Evolutionary conservation across 2,888 invertebrate species (phyloP), one percentile per base, ranked within the genome.

Genomic region (Eucriotettix oculatus): DNA sequence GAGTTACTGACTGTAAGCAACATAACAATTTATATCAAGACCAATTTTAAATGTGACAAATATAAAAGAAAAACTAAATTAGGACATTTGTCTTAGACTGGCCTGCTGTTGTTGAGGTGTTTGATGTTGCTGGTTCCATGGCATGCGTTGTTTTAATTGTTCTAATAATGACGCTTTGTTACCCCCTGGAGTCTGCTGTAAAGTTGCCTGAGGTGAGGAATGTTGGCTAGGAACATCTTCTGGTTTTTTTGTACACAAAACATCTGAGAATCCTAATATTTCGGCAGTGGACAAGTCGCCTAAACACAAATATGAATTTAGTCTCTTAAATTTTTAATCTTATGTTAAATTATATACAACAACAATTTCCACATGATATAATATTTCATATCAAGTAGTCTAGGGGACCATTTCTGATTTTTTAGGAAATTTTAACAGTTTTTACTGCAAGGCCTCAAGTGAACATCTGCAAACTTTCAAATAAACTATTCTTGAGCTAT

Each of bases 81-180:
- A n/a, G n/a, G 29, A 2, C 2, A 29, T 29, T 29, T 29, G 7
- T 29, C 29, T 29, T 29, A 29, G 3, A 29, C 29, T 14, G 9
- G 55, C 54, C 58, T 57, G 63, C 11, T 60, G 57, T 44, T 64
- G 62, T 54, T 64, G 64, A 41, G 60, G 62, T 43, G 62, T 63
- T 53, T 62, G 64, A 55, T 63, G n/a, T 40, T 63, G 52, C 69
- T 85, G 85, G 71, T 86, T 86, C 85, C 86, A 86, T n/a, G 86
- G 86, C 86, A 86, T 85, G 54, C 86, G 78, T 68, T 85, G 85
- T 66, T 86, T 87, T 29, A 87, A 71, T 71, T 85, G 83, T 67
- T 86, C 86, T 60, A 86, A 71, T 68, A 86, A 75, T 11, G 84
- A 85, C 85, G 85, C 56, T 84, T 85, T 63, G 54, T 56, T 61